Evolutionary conservation across 2,888 invertebrate species (phyloP).

Genomic region (Drosophila melanocephala): DNA sequence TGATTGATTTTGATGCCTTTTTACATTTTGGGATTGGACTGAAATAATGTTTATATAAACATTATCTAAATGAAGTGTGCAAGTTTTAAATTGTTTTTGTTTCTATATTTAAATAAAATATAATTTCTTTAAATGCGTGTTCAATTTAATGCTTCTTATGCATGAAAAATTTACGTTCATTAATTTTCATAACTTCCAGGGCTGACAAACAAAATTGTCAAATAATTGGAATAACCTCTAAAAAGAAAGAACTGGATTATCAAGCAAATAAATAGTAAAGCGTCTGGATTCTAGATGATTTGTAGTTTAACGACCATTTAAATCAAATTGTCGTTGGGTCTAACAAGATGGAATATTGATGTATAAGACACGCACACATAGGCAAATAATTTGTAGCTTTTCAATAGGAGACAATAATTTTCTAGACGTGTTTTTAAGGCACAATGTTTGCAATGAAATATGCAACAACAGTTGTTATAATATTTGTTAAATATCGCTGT

Average conservation of each 20-base stretch:
- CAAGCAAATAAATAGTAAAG: background rate
- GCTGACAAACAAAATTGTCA: background rate
- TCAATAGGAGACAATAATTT: constrained; percentile 16
- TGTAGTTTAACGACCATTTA: background rate
- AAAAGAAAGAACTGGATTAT: background rate
- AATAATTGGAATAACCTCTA: background rate
- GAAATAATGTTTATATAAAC: background rate
- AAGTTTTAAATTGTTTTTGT: background rate
- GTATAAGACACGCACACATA: background rate
- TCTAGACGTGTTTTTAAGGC: constrained; percentile 11
- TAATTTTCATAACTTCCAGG: background rate
- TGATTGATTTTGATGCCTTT: background rate
- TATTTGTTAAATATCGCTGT: constrained; percentile 34
- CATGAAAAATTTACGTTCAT: background rate
- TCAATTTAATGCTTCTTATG: background rate
- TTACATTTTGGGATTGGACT: background rate
- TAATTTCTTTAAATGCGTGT: background rate
- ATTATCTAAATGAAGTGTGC: background rate
- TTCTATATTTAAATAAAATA: background rate
- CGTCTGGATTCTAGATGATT: background rate
- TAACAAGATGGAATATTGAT: background rate
- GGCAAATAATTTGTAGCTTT: background rate
- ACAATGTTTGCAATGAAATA: constrained; percentile 31
- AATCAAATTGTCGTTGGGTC: background rate
- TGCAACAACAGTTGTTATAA: constrained; percentile 46